Percentiles rank a stretch among this genome's conserved stretches.
These are phyloP conservation scores for Serilophus lunatus DNA, from an alignment of 2,113 vertebrate species.

Conservation along the genomic window DNA sequence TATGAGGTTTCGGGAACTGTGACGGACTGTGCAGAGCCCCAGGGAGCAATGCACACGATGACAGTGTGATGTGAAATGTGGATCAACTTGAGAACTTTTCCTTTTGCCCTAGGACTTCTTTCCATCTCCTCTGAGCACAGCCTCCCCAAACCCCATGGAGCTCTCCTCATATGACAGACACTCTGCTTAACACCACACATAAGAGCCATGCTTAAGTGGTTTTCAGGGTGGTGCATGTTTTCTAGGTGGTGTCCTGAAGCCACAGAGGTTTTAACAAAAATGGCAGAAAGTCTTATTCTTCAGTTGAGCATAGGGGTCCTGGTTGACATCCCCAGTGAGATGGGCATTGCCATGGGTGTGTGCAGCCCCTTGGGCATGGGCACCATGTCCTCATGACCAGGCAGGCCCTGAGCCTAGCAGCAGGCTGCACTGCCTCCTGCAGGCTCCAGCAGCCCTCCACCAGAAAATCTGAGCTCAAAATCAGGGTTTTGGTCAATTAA, in stretches of 20 bases:
- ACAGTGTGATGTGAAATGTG: not conserved
- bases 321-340: too few relatives aligned
- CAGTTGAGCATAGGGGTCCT: not conserved
- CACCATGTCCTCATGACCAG: not conserved
- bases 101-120: not conserved
- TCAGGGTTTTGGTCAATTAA: not conserved
- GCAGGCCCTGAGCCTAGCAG: not conserved
- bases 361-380: fast-evolving
- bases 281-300: not conserved
- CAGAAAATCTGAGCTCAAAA: not conserved
- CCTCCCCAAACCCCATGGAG: not conserved
- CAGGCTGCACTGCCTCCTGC: not conserved
- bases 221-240: not conserved
- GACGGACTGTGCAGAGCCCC: not conserved
- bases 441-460: not conserved
- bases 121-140: not conserved
- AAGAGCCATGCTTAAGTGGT: not conserved
- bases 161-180: not conserved
- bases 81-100: not conserved
- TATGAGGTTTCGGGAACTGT: not conserved
- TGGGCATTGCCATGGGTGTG: not conserved
- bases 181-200: not conserved
- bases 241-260: not conserved
- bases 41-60: fast-evolving
- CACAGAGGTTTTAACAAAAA: not conserved